Conservation (phyloP, 2,113 vertebrate genomes). For the Hyperoodon ampullatus region DNA sequence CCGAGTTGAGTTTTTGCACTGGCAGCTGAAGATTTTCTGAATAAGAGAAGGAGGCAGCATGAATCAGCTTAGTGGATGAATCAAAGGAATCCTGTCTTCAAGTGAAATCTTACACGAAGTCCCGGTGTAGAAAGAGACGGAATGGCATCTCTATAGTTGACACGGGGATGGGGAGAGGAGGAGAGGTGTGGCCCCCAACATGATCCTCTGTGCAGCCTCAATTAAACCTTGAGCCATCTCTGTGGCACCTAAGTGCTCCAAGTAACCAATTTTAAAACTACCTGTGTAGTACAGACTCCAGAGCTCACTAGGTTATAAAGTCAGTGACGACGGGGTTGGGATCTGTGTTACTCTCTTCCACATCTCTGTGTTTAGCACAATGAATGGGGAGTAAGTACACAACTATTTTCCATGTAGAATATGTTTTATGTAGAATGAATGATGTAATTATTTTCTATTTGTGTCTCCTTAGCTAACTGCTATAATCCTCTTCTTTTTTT, state of each 20-base stretch:
- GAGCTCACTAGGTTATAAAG: background rate
- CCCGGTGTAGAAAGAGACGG: background rate
- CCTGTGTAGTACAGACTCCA: background rate
- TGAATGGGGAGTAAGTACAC: background rate
- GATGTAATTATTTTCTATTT: background rate
- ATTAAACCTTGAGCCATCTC: background rate
- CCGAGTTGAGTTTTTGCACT: background rate
- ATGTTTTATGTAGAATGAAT: background rate
- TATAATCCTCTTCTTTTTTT: background rate
- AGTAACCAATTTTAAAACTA: background rate
- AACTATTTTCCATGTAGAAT: background rate
- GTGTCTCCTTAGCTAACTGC: background rate
- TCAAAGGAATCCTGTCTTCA: background rate
- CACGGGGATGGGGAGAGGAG: background rate
- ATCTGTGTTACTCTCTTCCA: background rate
- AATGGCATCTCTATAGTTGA: background rate
- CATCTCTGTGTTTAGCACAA: background rate
- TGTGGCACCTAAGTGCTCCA: background rate
- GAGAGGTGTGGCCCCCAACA: background rate
- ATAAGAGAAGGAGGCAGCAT: background rate
- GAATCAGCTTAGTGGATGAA: background rate
- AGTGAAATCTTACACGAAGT: background rate
- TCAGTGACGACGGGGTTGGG: fast-evolving
- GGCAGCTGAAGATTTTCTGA: background rate
- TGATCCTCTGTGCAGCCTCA: background rate